Conservation (phyloP, 2,113 vertebrate genomes). For the Anguilla rostrata region DNA sequence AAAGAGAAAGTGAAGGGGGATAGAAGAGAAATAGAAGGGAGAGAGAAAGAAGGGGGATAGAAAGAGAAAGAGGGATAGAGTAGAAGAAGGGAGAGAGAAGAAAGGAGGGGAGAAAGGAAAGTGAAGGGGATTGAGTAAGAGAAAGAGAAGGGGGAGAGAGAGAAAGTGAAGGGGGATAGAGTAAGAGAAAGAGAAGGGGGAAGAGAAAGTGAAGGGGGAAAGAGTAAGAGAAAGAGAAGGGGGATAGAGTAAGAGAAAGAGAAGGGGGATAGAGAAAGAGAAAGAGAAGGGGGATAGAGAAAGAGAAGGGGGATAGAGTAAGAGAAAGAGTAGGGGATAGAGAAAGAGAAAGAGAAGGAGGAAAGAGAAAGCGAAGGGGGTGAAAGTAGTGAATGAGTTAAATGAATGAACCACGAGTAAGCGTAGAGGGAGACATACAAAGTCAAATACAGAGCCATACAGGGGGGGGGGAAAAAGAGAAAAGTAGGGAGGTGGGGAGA, state of each 20-base stretch:
- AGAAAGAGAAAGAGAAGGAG: background rate
- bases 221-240: background rate
- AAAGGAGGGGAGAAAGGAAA: background rate
- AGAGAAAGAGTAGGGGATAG: background rate
- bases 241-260: conserved; percentile 21
- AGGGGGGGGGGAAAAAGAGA: background rate
- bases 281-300: background rate
- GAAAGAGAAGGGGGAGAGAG: background rate
- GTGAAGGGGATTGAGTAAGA: background rate
- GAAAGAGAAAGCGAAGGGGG: background rate
- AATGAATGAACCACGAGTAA: background rate
- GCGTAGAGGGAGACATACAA: background rate
- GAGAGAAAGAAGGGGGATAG: background rate
- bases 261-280: background rate
- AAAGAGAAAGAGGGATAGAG: background rate
- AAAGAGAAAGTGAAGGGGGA: too few relatives aligned
- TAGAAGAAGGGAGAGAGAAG: background rate
- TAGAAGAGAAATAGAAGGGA: background rate
- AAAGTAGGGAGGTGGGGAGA: background rate
- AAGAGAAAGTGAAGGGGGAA: background rate
- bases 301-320: background rate
- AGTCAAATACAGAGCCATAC: too few relatives aligned
- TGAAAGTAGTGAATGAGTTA: background rate
- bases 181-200: background rate
- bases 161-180: background rate